These are phyloP conservation scores for Camponotus fellah DNA, from an alignment of 2,888 invertebrate species.

Conservation along the genomic window DNA sequence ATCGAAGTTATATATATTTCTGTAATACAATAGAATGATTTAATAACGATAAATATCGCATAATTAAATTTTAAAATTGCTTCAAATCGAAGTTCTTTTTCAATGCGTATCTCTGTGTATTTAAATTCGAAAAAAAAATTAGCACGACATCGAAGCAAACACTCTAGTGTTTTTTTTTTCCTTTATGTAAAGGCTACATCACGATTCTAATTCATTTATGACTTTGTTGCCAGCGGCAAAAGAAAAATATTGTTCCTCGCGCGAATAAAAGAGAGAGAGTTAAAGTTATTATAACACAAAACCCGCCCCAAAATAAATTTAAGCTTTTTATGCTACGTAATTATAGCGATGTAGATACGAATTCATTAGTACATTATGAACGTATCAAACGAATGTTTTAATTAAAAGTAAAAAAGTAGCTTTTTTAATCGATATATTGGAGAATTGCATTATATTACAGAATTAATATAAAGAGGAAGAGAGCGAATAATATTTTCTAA, in stretches of 20 bases:
- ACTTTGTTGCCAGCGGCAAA: constrained; percentile 9
- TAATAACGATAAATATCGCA: not conserved
- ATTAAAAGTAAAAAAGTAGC: constrained; percentile 13
- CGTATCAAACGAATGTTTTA: not conserved
- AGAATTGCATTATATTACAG: not conserved
- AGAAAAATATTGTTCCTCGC: constrained; percentile 20
- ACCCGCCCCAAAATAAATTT: not conserved
- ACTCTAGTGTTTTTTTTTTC: constrained; percentile 12
- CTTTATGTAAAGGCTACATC: not conserved
- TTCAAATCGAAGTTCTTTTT: not conserved
- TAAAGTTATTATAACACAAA: constrained; percentile 11
- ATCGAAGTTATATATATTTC: not conserved
- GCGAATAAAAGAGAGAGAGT: not conserved
- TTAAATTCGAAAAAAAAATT: not conserved
- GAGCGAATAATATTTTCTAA: not conserved
- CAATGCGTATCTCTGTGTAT: not conserved
- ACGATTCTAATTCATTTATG: constrained; percentile 17
- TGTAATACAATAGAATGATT: not conserved
- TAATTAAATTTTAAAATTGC: not conserved
- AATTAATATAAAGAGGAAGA: constrained; percentile 7
- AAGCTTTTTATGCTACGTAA: not conserved
- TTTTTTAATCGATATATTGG: not conserved
- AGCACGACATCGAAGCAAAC: not conserved
- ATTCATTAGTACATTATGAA: not conserved
- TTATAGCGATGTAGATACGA: not conserved